Percentiles rank a stretch among this genome's conserved stretches.
These are phyloP conservation scores for Bradypodion pumilum DNA, from an alignment of 2,797 vertebrate genomes.

Conservation along the genomic window DNA sequence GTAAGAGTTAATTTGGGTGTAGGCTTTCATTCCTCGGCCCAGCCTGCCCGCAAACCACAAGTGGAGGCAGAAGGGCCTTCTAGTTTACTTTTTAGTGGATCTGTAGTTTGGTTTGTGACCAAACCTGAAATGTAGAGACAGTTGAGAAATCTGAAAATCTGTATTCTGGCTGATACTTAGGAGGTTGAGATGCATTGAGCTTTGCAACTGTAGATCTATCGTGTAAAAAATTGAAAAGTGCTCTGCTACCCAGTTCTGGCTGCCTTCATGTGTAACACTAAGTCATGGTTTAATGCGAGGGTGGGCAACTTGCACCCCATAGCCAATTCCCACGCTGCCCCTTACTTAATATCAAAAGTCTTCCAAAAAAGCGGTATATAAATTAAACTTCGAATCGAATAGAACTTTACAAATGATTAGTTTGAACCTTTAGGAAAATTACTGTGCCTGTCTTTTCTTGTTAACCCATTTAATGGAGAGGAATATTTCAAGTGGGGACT, in stretches of 20 bases:
- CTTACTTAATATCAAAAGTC: neutral
- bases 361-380: too few species aligned
- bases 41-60: neutral
- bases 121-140: neutral
- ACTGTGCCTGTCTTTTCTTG: neutral
- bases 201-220: neutral
- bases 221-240: neutral
- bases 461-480: neutral
- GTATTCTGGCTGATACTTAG: neutral
- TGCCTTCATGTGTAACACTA: neutral
- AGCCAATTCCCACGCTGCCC: neutral
- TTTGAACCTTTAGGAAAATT: neutral
- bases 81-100: neutral
- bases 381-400: too few species aligned
- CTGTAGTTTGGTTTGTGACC: neutral
- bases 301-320: neutral
- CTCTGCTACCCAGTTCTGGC: neutral
- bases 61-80: neutral
- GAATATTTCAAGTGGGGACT: neutral
- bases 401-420: neutral
- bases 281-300: neutral
- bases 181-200: too few species aligned
- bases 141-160: neutral
- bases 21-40: neutral
- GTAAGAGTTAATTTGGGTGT: neutral